Base-by-base conservation (phyloP, 2,888 invertebrate genomes). In the Trichogramma evanescens region DNA sequence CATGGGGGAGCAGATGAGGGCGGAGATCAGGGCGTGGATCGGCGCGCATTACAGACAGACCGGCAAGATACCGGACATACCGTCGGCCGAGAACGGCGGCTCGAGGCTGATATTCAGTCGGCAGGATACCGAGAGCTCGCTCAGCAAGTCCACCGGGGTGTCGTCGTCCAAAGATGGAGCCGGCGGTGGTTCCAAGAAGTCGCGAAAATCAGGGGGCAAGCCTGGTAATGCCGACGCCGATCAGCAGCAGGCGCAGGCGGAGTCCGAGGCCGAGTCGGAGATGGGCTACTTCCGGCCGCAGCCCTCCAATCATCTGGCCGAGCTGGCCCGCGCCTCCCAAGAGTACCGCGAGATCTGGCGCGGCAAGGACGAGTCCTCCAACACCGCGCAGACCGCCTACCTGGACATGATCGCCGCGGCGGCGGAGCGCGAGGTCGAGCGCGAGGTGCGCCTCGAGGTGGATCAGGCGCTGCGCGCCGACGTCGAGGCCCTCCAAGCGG, bases 51-150 rank as follows among this genome's bases (percentile, higher is more conserved):
- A 89, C 76, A 84, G 88, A 46, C 86, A 88, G 69, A 90, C 91
- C 5, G 91, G 89, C 40, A 89, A 89, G 72, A 87, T 96, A 71
- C 96, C 97, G 0, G 95, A 95, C 67, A 87, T 93, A 70, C 96
- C 96, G 0, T 88, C 92, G 3, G 93, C 90, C 65, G 95, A 96
- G 71, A 88, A 90, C 68, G 95, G 95, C 6, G 94, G 95, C 0
- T 95, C 95, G 0, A 83, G 89, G 67, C 82, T 89, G 63, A 86
- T 95, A 78, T 88, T 94, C 66, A 90, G 89, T 68, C 80, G 90
- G 69, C 89, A 89, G 80, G 87, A 86, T n/a, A 87, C 88, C 4
- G 90, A 89, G 56, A 91, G 91, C 73, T 89, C 89, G 70, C 77
- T 88, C 5, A 91, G 91, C 69, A 89, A 91, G 74, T 88, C 89